Evolutionary conservation across 2,888 invertebrate species (phyloP), one percentile per base, ranked within the genome.

Genomic region (Craniophora ligustri): DNA sequence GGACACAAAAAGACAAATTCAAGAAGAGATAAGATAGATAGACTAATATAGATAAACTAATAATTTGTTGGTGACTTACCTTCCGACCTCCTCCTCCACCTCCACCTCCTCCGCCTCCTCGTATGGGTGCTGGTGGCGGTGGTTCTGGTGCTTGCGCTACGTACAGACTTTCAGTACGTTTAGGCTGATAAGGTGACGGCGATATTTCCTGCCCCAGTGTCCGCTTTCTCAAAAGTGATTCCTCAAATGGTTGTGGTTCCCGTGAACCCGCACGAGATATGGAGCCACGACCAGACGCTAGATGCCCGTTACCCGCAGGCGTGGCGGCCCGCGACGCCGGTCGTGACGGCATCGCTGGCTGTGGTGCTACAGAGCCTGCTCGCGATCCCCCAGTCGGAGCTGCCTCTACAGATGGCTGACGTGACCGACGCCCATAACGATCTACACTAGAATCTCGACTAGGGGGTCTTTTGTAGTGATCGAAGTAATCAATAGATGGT

Each of bases 401-500:
- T 64, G 96, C 95, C 81, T 98, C 97, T 46, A 97, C 95, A 11
- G 97, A 97, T 23, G 97, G 95, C 81, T 97, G 97, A 55, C 97
- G 94, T 0, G 97, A 97, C 16, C 97, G 96, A 60, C 96, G 94
- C 4, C 96, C 95, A 81, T 96, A 97, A 59, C 97, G 95, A 91
- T 98, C 98, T 36, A 97, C 97, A 72, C 97, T 97, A 58, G 96
- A 96, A 84, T 98, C 97, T 82, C 98, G 94, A 91, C 98, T 98
- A 0, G 98, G 97, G 45, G 98, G 97, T 84, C 97, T 94, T 88
- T 98, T 97, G 88, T 99, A 99, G 84, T 99, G 98, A 88, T 98
- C 98, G 84, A 98, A 98, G 81, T 98, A 97, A 87, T 98, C 98
- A 81, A 97, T 97, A 73, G 97, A 96, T 8, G 97, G 89, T 10